Evolutionary conservation across 2,113 vertebrate species (phyloP).

Genomic region (Psilopsiagon aymara): DNA sequence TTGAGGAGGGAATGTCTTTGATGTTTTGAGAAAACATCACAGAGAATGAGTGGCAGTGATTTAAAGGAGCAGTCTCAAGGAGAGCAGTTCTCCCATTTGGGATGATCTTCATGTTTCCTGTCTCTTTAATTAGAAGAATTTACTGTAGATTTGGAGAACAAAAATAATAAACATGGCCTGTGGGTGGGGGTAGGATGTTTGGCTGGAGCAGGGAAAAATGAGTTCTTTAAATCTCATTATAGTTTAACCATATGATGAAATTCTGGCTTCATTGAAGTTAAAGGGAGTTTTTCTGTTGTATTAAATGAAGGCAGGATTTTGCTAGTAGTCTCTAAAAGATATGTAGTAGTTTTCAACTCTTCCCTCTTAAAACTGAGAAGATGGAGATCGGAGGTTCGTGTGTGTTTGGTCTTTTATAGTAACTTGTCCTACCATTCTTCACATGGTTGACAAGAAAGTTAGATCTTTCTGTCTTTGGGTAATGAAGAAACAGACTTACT

Average conservation of each 20-base stretch:
- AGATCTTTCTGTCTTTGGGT: not conserved
- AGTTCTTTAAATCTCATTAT: not conserved
- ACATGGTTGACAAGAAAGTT: not conserved
- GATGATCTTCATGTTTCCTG: not conserved
- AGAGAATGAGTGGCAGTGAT: not conserved
- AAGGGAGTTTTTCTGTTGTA: not conserved
- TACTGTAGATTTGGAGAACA: not conserved
- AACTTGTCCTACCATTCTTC: not conserved
- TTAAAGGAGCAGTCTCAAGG: not conserved
- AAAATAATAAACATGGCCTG: not conserved
- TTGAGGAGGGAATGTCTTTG: not conserved
- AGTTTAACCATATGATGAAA: not conserved
- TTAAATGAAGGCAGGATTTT: not conserved
- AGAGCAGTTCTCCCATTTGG: not conserved
- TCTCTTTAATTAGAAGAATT: not conserved
- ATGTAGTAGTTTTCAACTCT: not conserved
- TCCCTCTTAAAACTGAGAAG: not conserved
- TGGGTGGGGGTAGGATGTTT: not conserved
- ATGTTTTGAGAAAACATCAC: not conserved
- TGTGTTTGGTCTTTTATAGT: not conserved
- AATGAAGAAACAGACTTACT: not conserved
- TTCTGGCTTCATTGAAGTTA: not conserved
- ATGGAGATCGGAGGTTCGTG: fast-evolving
- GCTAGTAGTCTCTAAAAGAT: not conserved
- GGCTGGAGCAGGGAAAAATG: not conserved